Base-by-base conservation (phyloP, 2,113 vertebrate species). In the Lepus timidus region DNA sequence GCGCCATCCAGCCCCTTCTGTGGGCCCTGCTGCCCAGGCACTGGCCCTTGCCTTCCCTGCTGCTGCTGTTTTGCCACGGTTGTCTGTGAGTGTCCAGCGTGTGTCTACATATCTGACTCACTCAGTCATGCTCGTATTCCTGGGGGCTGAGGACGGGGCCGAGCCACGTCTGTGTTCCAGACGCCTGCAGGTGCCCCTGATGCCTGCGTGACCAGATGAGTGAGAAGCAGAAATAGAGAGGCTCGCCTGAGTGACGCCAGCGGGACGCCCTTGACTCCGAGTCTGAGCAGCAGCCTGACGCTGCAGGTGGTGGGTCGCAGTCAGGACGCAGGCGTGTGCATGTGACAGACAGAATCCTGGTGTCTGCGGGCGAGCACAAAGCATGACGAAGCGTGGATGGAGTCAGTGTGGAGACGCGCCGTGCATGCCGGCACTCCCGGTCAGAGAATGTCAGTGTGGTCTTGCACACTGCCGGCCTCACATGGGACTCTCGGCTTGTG, bases 61-160 rank as follows among this genome's bases (percentile, higher is more conserved):
- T 71, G 64, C 87, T 73, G 1, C 79, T 93, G 75, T 75, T 91
- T 97, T 96, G 84, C 95, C 81, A 65, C 90, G 65, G 91, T 44
- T 78, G n/a, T 75, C 71, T 31, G 75, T 89, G 62, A 29, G 9
- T 94, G 83, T 61, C 86, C 51, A 55, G 91, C 90, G 83, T 79
- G 68, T 93, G 76, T 73, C 81, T 96, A 75, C 58, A 51, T 19
- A 64, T 88, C 74, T 95, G 96, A 94, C 91, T 97, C 86, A 96
- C 31, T 82, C 44, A 83, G 22, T 94, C 82, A 88, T 84, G 61
- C 31, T 81, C 83, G 52, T 71, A 12, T 81, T 86, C 85, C 87
- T 78, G 65, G 94, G 88, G 70, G 68, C 85, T 78, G 88, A 83
- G 81, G 44, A 61, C 62, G 75, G 68, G 70, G 70, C 51, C 33